Percentiles rank a stretch among this genome's conserved stretches.
Conservation (phyloP, 2,797 vertebrate species). For the Danio tinwini region DNA sequence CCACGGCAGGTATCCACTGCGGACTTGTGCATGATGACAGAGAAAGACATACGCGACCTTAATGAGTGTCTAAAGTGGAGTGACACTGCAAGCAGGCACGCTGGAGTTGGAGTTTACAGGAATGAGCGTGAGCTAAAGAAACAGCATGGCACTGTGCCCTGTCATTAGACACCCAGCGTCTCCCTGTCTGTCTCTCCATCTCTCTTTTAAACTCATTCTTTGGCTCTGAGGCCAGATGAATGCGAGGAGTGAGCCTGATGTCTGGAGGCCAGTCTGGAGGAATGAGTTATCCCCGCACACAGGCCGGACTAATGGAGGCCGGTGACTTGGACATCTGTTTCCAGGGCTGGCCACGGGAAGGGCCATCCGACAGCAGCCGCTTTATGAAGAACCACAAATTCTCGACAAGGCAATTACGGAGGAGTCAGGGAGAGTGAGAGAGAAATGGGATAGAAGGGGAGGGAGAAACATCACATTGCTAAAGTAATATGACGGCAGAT, state of each 20-base stretch:
- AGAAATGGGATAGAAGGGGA: constrained; percentile 12
- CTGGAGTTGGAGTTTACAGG: constrained; percentile 63
- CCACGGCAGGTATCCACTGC: not conserved
- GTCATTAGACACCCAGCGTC: constrained; percentile 62
- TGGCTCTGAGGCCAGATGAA: constrained; percentile 66
- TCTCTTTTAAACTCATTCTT: constrained; percentile 54
- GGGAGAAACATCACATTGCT: constrained; percentile 20
- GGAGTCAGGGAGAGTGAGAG: constrained; percentile 46
- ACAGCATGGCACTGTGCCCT: constrained; percentile 70
- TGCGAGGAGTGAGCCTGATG: constrained; percentile 66
- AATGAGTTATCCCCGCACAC: constrained; percentile 71
- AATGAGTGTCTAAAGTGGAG: constrained; percentile 78
- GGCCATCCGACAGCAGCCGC: constrained; percentile 41
- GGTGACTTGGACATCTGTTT: constrained; percentile 77
- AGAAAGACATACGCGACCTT: constrained; percentile 70
- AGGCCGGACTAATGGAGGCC: constrained; percentile 73
- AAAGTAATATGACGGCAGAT: constrained; percentile 39
- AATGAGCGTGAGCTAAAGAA: constrained; percentile 69
- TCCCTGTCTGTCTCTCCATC: constrained; percentile 41
- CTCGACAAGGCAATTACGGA: constrained; percentile 58
- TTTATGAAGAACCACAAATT: constrained; percentile 58
- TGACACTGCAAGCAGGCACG: constrained; percentile 68
- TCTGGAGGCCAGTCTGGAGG: constrained; percentile 66
- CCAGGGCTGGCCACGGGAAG: constrained; percentile 56
- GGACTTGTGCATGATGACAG: not conserved